These are phyloP conservation scores for Gastrophysa polygoni DNA, from an alignment of 2,888 invertebrate genomes.

Conservation along the genomic window DNA sequence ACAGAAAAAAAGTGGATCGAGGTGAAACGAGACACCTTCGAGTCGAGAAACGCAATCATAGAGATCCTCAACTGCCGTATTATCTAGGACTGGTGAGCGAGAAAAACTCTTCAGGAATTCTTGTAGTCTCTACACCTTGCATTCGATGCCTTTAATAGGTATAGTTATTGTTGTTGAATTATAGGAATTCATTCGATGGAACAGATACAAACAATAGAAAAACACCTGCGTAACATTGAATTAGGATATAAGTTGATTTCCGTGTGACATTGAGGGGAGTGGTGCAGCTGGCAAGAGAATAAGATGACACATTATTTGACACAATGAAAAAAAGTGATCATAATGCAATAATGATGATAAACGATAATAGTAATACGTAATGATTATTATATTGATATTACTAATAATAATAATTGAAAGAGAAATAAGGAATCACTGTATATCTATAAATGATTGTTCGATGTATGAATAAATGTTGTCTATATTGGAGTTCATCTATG, in stretches of 20 bases:
- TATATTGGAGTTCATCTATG: no score
- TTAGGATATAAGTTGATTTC: constrained; percentile 41
- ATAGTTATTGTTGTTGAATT: constrained; percentile 49
- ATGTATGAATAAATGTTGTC: no score
- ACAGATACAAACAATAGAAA: constrained; percentile 49
- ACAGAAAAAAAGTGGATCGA: constrained; percentile 44
- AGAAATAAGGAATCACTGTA: no score
- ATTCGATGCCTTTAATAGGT: constrained; percentile 52
- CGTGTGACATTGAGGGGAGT: constrained; percentile 36
- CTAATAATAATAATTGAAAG: no score
- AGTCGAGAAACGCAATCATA: constrained; percentile 43
- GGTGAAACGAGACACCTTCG: constrained; percentile 47
- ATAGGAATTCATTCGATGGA: constrained; percentile 52
- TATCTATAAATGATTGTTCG: no score
- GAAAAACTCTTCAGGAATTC: constrained; percentile 46
- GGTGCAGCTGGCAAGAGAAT: background rate
- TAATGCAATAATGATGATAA: no score
- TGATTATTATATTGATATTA: no score
- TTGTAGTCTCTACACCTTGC: constrained; percentile 49
- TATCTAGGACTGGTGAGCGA: constrained; percentile 49
- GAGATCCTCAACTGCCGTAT: constrained; percentile 40
- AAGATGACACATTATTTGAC: no score
- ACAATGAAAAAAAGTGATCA: no score
- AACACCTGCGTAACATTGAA: constrained; percentile 53
- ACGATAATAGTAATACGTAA: no score